These are phyloP conservation scores for Drosophila burlai DNA, from an alignment of 1,140 invertebrate species.

Conservation along the genomic window DNA sequence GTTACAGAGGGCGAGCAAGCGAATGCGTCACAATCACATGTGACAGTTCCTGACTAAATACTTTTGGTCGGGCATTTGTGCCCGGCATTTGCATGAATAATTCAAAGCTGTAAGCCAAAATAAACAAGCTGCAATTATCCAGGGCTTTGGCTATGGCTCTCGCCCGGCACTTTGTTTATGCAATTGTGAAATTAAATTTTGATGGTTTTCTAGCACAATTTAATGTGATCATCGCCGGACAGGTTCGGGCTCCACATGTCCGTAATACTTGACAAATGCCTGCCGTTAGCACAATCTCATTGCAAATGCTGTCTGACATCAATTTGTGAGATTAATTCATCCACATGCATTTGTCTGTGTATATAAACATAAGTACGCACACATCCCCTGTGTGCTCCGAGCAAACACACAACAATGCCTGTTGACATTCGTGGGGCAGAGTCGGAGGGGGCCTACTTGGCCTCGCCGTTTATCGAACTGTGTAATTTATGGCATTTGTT, in stretches of 20 bases:
- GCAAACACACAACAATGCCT: conserved; percentile 60
- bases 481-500: conserved; percentile 79
- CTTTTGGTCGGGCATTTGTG: conserved; percentile 47
- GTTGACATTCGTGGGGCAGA: conserved; percentile 50
- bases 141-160: conserved; percentile 22
- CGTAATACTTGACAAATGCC: conserved; percentile 58
- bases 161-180: conserved; percentile 31
- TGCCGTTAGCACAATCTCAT: conserved; percentile 51
- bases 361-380: conserved; percentile 30
- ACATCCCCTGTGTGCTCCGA: conserved; percentile 14
- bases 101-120: conserved; percentile 59
- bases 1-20: conserved; percentile 3
- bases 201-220: conserved; percentile 56
- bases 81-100: conserved; percentile 61
- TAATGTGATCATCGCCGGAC: conserved; percentile 31
- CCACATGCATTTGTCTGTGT: conserved; percentile 19
- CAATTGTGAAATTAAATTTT: conserved; percentile 63
- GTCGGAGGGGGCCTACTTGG: conserved; percentile 15
- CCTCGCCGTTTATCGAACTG: conserved; percentile 56
- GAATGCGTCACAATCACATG: conserved; percentile 53
- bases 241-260: conserved; percentile 15
- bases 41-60: conserved; percentile 70
- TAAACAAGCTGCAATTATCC: conserved; percentile 62
- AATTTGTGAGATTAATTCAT: conserved; percentile 57
- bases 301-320: conserved; percentile 56